Evolutionary conservation across 1,140 invertebrate genomes (phyloP).

Genomic region (Bombus superbus): DNA sequence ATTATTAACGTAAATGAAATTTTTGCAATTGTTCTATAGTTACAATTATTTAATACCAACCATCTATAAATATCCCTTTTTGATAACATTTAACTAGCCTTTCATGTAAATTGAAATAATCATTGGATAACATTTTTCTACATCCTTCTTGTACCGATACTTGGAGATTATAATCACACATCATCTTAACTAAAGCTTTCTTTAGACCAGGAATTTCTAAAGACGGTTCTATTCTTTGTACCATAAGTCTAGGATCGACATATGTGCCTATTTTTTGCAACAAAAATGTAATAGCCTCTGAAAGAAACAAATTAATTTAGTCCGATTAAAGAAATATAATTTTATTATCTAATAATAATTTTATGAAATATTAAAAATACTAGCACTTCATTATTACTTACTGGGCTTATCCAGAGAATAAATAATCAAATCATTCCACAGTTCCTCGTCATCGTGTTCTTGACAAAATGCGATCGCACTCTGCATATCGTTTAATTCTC

Average conservation of each 20-base stretch:
- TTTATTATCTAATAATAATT: neutral
- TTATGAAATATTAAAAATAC: neutral
- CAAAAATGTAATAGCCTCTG: conserved; percentile 90
- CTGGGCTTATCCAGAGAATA: conserved; percentile 94
- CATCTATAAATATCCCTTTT: conserved; percentile 88
- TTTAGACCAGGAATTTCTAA: conserved; percentile 95
- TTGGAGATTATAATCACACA: conserved; percentile 97
- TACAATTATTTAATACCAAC: conserved; percentile 68
- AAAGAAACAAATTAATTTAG: conserved; percentile 63
- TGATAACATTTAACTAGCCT: conserved; percentile 90
- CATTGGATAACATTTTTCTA: conserved; percentile 92
- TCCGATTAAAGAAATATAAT: neutral
- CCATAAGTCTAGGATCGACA: conserved; percentile 94
- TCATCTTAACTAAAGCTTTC: conserved; percentile 96
- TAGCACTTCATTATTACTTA: conserved; percentile 72
- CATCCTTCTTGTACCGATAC: conserved; percentile 95
- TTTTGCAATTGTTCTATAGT: neutral
- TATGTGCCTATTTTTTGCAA: conserved; percentile 93
- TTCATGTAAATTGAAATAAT: conserved; percentile 95
- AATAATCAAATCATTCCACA: conserved; percentile 97
- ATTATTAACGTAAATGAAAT: conserved; percentile 37
- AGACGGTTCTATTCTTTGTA: conserved; percentile 91
- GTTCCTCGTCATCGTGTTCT: conserved; percentile 96
- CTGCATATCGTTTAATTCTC: conserved; percentile 93
- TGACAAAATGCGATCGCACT: conserved; percentile 98